Conservation (phyloP, 2,113 vertebrate species). For the Cyanistes caeruleus region DNA sequence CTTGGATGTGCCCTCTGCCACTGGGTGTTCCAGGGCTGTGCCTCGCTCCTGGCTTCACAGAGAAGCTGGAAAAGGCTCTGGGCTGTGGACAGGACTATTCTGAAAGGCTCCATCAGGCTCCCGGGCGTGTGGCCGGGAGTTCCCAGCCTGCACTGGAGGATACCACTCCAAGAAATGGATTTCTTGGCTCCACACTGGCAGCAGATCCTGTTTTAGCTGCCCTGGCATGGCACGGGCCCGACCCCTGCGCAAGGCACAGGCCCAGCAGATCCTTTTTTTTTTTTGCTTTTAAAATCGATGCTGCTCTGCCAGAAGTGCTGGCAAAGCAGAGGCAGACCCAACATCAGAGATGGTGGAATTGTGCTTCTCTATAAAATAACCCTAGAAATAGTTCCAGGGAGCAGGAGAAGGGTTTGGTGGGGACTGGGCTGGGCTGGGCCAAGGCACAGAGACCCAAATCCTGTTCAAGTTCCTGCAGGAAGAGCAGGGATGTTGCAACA, state of each 20-base stretch:
- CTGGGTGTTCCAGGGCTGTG: slow-evolving; percentile 29
- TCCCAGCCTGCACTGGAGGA: background rate
- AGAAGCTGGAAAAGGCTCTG: slow-evolving; percentile 7
- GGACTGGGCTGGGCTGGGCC: background rate
- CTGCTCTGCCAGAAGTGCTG: background rate
- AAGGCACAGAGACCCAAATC: background rate
- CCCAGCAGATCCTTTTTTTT: background rate
- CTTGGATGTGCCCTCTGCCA: background rate
- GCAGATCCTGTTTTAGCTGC: background rate
- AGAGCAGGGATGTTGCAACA: background rate
- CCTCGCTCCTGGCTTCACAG: background rate
- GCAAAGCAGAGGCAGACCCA: background rate
- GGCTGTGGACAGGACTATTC: background rate
- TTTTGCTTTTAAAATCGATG: background rate
- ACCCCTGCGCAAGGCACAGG: fast-evolving
- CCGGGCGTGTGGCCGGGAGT: background rate
- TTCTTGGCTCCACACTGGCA: background rate
- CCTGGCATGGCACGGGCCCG: background rate
- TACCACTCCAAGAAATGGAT: background rate
- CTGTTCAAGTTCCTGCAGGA: background rate
- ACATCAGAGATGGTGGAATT: background rate
- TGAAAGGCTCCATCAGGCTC: background rate
- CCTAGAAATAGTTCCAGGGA: background rate
- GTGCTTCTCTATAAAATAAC: background rate
- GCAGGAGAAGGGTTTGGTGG: background rate